phyloP scores from a whole-genome alignment of 2,888 invertebrate species.

The Caenorhabditis becei region DNA sequence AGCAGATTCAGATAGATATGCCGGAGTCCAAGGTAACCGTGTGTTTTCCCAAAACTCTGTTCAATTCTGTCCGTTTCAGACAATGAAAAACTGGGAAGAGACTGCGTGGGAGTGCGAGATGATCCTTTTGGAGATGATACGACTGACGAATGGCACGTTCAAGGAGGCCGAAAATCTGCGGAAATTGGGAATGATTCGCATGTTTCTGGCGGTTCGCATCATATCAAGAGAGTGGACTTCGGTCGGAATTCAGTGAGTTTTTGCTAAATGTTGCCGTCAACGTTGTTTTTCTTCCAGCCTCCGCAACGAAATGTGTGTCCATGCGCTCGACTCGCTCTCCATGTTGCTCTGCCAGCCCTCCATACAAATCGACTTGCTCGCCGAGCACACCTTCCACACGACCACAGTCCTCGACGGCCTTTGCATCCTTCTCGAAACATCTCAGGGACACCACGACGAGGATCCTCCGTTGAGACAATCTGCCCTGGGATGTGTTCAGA shows the following conservation, averaged over 20 bases:
- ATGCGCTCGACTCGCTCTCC: constrained; percentile 20
- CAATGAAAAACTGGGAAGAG: constrained; percentile 86
- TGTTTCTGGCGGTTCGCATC: constrained; percentile 89
- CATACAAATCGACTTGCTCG: constrained; percentile 25
- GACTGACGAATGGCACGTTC: constrained; percentile 85
- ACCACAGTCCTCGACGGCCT: constrained; percentile 21
- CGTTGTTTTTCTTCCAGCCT: constrained; percentile 5
- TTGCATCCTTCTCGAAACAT: constrained; percentile 4
- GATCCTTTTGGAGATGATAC: constrained; percentile 86
- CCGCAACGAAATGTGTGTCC: constrained; percentile 26
- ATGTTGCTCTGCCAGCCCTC: constrained; percentile 33
- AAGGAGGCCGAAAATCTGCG: constrained; percentile 91
- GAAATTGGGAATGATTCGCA: constrained; percentile 88
- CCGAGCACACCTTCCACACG: background rate
- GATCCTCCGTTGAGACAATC: constrained; percentile 11
- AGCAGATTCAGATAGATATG: constrained; percentile 21
- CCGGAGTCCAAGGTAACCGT: constrained; percentile 62
- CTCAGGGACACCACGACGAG: constrained; percentile 14
- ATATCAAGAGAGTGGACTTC: constrained; percentile 49
- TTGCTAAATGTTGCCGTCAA: background rate
- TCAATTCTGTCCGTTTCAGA: constrained; percentile 79
- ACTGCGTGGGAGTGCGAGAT: constrained; percentile 92
- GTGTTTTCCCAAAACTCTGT: background rate
- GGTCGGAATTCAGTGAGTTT: constrained; percentile 11
- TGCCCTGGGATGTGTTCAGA: constrained; percentile 33